These are phyloP conservation scores for Cybosia mesomella DNA, from an alignment of 2,888 invertebrate genomes.

Conservation along the genomic window DNA sequence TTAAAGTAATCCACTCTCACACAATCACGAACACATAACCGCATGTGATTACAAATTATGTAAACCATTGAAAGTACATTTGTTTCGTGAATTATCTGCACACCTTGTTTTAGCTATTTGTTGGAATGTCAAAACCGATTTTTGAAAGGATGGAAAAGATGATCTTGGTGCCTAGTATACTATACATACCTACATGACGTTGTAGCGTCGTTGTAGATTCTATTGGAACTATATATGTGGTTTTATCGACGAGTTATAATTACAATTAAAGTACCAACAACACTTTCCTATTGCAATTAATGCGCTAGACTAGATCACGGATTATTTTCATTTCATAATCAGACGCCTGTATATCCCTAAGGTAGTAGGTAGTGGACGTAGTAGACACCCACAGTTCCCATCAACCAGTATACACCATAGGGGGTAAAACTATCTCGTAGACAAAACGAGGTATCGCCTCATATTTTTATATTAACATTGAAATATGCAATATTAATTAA, in stretches of 20 bases:
- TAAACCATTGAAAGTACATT: conserved; percentile 7
- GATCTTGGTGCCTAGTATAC: not conserved
- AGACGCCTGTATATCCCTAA: not conserved
- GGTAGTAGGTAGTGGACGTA: too few relatives aligned
- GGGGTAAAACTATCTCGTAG: too few relatives aligned
- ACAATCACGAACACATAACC: too few relatives aligned
- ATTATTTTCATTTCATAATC: not conserved
- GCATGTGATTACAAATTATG: conserved; percentile 21
- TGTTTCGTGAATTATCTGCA: not conserved
- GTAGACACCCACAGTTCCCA: too few relatives aligned
- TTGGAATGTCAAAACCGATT: not conserved
- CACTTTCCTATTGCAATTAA: not conserved
- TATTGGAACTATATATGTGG: not conserved
- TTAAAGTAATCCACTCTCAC: conserved; percentile 54
- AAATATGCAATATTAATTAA: too few relatives aligned
- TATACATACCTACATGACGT: too few relatives aligned
- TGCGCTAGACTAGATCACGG: not conserved
- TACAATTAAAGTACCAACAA: not conserved
- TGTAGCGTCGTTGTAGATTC: too few relatives aligned
- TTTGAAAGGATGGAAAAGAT: not conserved
- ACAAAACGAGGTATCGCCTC: too few relatives aligned
- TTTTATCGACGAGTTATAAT: not conserved
- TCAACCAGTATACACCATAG: too few relatives aligned
- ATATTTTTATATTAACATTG: too few relatives aligned
- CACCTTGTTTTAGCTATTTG: not conserved